phyloP scores from a whole-genome alignment of 2,888 invertebrate species.

The Microctonus brassicae region DNA sequence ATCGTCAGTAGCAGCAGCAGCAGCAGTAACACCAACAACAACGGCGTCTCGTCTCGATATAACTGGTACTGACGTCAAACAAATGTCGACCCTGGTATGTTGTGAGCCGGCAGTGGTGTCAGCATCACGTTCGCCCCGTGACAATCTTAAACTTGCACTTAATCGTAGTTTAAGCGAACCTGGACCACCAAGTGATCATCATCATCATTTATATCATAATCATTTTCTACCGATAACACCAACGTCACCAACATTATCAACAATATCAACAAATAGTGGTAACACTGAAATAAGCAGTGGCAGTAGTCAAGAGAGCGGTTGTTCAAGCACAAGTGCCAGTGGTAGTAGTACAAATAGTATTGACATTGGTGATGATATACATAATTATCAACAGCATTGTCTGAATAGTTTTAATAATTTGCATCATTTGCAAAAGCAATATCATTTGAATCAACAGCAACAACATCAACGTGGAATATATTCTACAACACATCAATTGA shows the following conservation, averaged over 20 bases:
- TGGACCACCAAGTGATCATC: slow-evolving; percentile 66
- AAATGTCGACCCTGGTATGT: slow-evolving; percentile 72
- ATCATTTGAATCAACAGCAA: slow-evolving; percentile 11
- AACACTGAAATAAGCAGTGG: slow-evolving; percentile 23
- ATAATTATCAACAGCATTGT: slow-evolving; percentile 47
- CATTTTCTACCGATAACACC: slow-evolving; percentile 50
- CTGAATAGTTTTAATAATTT: slow-evolving; percentile 7
- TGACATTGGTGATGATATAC: slow-evolving; percentile 40
- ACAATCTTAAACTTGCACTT: slow-evolving; percentile 73
- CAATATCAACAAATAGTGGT: slow-evolving; percentile 47
- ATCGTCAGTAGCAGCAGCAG: neutral
- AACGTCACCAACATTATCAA: slow-evolving; percentile 57
- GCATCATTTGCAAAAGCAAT: slow-evolving; percentile 21
- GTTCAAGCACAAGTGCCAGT: slow-evolving; percentile 19
- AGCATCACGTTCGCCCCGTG: slow-evolving; percentile 70
- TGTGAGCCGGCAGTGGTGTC: slow-evolving; percentile 67
- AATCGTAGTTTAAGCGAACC: slow-evolving; percentile 74
- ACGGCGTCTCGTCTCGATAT: slow-evolving; percentile 52
- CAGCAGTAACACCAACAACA: slow-evolving; percentile 43
- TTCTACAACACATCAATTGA: slow-evolving; percentile 29
- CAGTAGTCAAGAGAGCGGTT: neutral
- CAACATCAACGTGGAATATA: slow-evolving; percentile 23
- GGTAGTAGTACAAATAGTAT: slow-evolving; percentile 46
- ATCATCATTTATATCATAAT: slow-evolving; percentile 54
- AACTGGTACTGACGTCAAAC: slow-evolving; percentile 52